phyloP scores from a whole-genome alignment of 1,140 invertebrate genomes.

The Drosophila kohkoa region DNA sequence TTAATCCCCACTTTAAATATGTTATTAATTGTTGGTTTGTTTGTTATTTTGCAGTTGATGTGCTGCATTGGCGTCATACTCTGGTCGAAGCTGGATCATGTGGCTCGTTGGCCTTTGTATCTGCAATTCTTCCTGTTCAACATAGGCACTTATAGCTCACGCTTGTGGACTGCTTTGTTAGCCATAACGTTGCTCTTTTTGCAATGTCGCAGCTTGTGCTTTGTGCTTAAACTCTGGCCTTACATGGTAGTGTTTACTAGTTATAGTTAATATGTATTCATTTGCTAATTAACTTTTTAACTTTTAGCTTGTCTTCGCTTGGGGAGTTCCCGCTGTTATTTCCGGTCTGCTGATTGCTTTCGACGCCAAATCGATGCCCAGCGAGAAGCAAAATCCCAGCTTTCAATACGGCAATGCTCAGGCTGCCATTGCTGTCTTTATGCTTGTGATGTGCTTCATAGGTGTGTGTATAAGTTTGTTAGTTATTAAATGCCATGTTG shows the following conservation, averaged over 20 bases:
- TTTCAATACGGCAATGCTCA: constrained; percentile 92
- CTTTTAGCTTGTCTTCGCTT: constrained; percentile 89
- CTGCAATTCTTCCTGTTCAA: constrained; percentile 90
- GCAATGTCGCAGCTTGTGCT: constrained; percentile 92
- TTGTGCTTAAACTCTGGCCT: constrained; percentile 90
- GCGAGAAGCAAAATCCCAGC: constrained; percentile 89
- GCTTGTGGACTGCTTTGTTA: constrained; percentile 93
- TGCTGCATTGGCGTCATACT: constrained; percentile 89
- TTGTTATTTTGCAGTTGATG: constrained; percentile 84
- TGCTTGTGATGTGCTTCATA: constrained; percentile 89
- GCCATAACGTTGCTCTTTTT: constrained; percentile 92
- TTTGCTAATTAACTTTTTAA: background rate
- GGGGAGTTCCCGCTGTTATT: constrained; percentile 88
- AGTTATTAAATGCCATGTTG: background rate
- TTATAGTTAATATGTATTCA: background rate
- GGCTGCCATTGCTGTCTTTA: constrained; percentile 88
- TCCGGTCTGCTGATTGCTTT: constrained; percentile 86
- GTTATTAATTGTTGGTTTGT: constrained; percentile 28
- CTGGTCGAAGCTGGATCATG: constrained; percentile 87
- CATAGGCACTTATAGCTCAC: constrained; percentile 90
- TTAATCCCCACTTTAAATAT: background rate
- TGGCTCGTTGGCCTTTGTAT: constrained; percentile 87
- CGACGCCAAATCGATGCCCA: constrained; percentile 84
- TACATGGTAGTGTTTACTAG: constrained; percentile 67
- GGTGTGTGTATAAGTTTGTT: constrained; percentile 84